Evolutionary conservation across 1,140 invertebrate genomes (phyloP).

Genomic region (Centruroides sculpturatus): DNA sequence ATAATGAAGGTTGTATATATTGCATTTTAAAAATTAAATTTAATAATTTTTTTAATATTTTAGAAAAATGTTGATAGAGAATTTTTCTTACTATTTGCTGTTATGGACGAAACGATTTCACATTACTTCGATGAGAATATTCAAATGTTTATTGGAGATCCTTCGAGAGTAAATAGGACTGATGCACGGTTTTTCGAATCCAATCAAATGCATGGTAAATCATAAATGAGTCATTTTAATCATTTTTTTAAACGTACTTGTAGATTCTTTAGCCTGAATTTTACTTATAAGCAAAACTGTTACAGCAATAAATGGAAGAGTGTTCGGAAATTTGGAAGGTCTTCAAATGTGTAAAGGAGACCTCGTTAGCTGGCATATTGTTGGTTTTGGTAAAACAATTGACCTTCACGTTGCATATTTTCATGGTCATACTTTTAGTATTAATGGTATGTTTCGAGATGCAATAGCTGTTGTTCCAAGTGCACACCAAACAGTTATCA

Average conservation of each 20-base stretch:
- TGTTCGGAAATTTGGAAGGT: constrained; percentile 22
- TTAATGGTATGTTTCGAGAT: constrained; percentile 8
- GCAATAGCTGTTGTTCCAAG: constrained; percentile 11
- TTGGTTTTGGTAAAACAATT: constrained; percentile 21
- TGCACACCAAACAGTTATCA: constrained; percentile 13
- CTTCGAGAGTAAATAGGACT: constrained; percentile 8
- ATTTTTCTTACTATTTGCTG: constrained; percentile 19
- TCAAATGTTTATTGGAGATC: constrained; percentile 5
- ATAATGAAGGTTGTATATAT: no score
- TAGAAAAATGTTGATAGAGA: constrained; percentile 12
- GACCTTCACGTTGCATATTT: constrained; percentile 25
- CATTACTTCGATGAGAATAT: constrained; percentile 18
- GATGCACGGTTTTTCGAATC: constrained; percentile 14
- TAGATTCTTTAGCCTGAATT: not conserved
- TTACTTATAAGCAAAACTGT: not conserved
- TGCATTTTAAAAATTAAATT: no score
- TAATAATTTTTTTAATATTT: no score
- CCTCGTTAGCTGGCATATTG: constrained; percentile 21
- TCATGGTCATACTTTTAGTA: constrained; percentile 20
- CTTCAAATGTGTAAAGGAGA: constrained; percentile 21
- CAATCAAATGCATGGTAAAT: constrained; percentile 6
- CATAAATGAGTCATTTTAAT: no score
- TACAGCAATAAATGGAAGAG: constrained; percentile 22
- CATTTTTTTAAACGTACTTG: no score
- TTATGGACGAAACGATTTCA: constrained; percentile 21